Percentiles rank a stretch among this genome's conserved stretches.
Conservation (phyloP, 2,113 vertebrate species). For the Triplophysa dalaica region DNA sequence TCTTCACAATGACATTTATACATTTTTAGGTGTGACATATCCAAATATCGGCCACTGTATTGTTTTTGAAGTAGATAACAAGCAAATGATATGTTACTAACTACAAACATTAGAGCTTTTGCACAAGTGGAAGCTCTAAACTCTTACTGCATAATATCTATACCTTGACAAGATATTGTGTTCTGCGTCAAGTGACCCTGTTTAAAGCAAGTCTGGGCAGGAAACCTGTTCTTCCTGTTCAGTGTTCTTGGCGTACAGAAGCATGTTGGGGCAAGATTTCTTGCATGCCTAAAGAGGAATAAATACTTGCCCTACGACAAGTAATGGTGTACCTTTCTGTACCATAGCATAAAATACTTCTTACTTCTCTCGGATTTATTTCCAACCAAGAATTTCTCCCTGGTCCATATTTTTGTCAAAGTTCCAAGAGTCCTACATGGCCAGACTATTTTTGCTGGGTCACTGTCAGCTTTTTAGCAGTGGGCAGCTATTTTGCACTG, state of each 20-base stretch:
- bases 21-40: too few relatives aligned
- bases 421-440: constrained; percentile 9
- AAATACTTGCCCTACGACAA: neutral
- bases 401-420: neutral
- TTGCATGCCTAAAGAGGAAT: neutral
- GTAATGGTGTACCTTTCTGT: neutral
- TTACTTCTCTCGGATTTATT: too few relatives aligned
- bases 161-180: neutral
- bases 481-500: neutral
- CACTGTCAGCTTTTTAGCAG: constrained; percentile 9
- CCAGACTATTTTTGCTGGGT: constrained; percentile 4
- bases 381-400: too few relatives aligned
- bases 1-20: too few relatives aligned
- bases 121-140: neutral
- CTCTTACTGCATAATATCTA: neutral
- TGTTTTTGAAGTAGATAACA: too few relatives aligned
- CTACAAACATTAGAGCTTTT: neutral
- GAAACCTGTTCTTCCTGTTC: constrained; percentile 25
- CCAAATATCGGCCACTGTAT: too few relatives aligned
- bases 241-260: neutral
- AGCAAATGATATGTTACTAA: neutral
- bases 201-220: neutral
- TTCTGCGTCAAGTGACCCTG: neutral
- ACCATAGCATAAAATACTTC: neutral
- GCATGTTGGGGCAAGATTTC: constrained; percentile 13